phyloP scores from a whole-genome alignment of 2,113 vertebrate species.

The Lathamus discolor region DNA sequence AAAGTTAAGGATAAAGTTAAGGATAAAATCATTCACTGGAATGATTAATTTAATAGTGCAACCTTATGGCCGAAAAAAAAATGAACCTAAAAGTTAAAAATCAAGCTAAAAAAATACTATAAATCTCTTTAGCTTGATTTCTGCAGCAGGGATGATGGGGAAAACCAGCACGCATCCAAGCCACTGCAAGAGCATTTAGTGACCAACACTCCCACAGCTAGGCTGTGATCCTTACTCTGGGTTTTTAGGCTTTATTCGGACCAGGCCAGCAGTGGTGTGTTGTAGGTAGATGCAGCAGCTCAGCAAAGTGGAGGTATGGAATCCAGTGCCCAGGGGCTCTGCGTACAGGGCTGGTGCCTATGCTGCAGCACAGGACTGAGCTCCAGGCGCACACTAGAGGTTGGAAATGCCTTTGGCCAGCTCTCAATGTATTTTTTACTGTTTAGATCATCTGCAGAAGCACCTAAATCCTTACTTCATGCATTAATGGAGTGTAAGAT shows the following conservation, averaged over 20 bases:
- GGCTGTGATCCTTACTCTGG: background rate
- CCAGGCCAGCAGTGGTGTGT: accelerated
- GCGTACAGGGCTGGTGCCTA: background rate
- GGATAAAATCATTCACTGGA: background rate
- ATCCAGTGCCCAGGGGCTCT: background rate
- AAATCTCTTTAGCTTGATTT: background rate
- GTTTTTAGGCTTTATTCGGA: background rate
- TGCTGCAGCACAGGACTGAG: background rate
- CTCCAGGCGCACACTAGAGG: accelerated
- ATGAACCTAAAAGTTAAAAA: background rate
- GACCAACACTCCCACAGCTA: background rate
- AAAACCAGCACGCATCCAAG: background rate
- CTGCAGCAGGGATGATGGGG: background rate
- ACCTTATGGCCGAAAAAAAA: background rate
- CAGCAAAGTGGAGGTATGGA: background rate
- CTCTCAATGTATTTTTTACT: background rate
- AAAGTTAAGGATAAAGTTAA: background rate
- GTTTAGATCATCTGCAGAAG: background rate
- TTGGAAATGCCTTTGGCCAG: background rate
- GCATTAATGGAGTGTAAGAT: background rate
- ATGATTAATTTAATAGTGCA: background rate
- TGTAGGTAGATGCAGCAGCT: background rate
- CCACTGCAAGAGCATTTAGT: background rate
- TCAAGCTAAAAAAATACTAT: background rate
- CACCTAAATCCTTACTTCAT: background rate